These are phyloP conservation scores for Petrocephalus schoutedeni DNA, from an alignment of 2,797 vertebrate genomes.

Conservation along the genomic window DNA sequence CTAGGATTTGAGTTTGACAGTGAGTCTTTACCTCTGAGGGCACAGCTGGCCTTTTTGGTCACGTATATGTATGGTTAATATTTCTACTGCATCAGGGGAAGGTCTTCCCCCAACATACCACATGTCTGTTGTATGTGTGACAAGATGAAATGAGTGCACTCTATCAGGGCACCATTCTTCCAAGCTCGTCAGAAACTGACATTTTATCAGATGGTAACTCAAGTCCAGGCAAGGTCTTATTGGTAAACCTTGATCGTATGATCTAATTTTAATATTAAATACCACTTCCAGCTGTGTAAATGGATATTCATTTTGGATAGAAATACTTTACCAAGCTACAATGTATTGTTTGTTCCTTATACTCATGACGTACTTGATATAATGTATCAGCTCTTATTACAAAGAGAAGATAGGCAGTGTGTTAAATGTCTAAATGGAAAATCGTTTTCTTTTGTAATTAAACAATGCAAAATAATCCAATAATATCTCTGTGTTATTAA, in stretches of 20 bases:
- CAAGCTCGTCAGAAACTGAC: neutral
- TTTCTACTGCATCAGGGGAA: neutral
- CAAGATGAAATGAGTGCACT: neutral
- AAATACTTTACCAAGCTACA: neutral
- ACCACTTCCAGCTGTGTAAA: neutral
- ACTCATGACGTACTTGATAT: neutral
- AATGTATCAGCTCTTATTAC: neutral
- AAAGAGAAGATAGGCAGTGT: neutral
- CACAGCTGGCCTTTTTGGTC: neutral
- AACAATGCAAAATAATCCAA: neutral
- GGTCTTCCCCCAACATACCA: neutral
- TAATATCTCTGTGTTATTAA: neutral
- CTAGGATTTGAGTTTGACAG: slow-evolving; percentile 25
- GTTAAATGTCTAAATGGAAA: neutral
- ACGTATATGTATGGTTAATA: neutral
- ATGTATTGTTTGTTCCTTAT: neutral
- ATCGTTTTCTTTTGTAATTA: neutral
- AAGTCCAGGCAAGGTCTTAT: neutral
- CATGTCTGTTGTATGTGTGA: neutral
- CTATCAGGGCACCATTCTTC: neutral
- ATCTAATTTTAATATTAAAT: neutral
- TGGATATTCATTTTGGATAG: neutral
- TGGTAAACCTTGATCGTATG: neutral
- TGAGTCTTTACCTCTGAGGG: slow-evolving; percentile 19
- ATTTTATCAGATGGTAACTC: neutral